Percentiles rank a stretch among this genome's conserved stretches.
Evolutionary conservation across 2,113 vertebrate genomes (phyloP).

Genomic region (Hoplias malabaricus): DNA sequence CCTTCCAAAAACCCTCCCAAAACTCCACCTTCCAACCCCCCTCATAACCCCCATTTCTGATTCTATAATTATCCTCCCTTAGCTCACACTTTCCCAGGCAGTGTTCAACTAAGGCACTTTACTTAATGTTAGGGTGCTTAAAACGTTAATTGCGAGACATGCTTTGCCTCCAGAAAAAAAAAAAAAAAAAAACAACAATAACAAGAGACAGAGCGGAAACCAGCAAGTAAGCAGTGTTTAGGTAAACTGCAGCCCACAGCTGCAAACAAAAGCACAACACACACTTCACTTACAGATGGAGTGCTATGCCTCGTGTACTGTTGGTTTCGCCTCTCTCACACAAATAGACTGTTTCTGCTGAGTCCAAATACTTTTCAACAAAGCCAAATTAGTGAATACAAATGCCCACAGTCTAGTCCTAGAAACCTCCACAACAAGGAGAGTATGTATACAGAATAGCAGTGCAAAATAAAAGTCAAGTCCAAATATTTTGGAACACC

Average conservation of each 20-base stretch:
- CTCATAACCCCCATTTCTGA: constrained; percentile 1
- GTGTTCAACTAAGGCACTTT: constrained; percentile 3
- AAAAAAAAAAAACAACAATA: background rate
- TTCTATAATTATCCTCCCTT: constrained; percentile 42
- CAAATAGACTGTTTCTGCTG: background rate
- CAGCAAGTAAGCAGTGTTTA: constrained; percentile 33
- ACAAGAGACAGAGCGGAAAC: background rate
- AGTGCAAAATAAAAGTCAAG: background rate
- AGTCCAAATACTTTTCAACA: background rate
- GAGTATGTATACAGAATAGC: background rate
- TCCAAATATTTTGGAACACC: no score
- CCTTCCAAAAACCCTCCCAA: background rate
- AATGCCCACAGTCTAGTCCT: background rate
- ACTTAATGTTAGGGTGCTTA: constrained; percentile 24
- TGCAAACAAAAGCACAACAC: background rate
- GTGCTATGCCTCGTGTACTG: background rate
- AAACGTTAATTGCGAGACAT: constrained; percentile 34
- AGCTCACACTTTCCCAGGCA: constrained; percentile 6
- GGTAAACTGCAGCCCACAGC: background rate
- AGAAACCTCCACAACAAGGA: background rate
- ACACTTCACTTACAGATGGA: constrained; percentile 25
- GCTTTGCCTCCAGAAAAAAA: constrained; percentile 12
- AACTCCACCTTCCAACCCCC: background rate
- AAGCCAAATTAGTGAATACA: background rate
- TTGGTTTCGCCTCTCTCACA: background rate